Conservation (phyloP, 2,113 vertebrate species). For the Hiodon alosoides region DNA sequence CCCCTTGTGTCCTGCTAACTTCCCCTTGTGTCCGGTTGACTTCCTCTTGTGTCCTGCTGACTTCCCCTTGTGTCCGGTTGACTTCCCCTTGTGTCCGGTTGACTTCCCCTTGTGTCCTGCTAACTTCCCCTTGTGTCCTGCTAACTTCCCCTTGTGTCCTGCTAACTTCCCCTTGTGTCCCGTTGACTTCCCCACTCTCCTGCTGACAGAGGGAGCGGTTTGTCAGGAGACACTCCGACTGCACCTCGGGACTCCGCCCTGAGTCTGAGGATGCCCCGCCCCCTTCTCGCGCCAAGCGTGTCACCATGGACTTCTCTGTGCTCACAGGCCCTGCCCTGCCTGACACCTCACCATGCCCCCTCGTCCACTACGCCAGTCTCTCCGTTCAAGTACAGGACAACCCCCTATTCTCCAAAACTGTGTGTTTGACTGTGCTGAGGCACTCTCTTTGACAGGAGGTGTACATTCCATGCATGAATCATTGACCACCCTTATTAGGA, state of each 20-base stretch:
- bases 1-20: too few relatives aligned
- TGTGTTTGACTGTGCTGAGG: neutral
- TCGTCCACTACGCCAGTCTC: constrained; percentile 49
- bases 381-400: constrained; percentile 51
- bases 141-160: neutral
- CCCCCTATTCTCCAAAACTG: constrained; percentile 29
- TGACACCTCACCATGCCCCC: constrained; percentile 54
- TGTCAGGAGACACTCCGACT: constrained; percentile 80
- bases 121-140: too few relatives aligned
- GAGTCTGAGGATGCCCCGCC: constrained; percentile 59
- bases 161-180: constrained; percentile 40
- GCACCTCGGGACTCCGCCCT: constrained; percentile 57
- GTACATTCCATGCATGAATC: too few relatives aligned
- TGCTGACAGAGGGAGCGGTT: constrained; percentile 71
- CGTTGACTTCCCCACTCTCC: constrained; percentile 40
- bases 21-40: too few relatives aligned
- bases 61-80: too few relatives aligned
- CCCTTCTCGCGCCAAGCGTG: constrained; percentile 65
- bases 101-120: too few relatives aligned
- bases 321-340: constrained; percentile 61
- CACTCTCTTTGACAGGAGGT: neutral
- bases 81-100: too few relatives aligned
- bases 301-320: constrained; percentile 89
- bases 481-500: too few relatives aligned
- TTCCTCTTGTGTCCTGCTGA: too few relatives aligned